A percentile compares a stretch with the other conserved stretches of the same genome.
Evolutionary conservation across 2,113 vertebrate genomes (phyloP).

Genomic region (Halcyon malimbica): DNA sequence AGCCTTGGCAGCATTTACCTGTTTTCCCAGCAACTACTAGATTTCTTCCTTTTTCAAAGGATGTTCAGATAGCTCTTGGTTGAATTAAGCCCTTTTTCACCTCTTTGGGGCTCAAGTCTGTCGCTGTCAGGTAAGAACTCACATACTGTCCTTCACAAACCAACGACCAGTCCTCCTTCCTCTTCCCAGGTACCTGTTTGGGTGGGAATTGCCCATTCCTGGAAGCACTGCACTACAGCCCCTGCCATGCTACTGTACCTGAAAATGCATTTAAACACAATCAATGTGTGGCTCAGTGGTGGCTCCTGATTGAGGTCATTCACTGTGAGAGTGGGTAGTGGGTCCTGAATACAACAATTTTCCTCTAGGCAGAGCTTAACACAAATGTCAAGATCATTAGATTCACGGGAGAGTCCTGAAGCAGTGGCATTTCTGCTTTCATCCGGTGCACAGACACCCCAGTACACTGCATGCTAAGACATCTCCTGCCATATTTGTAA

Average conservation of each 20-base stretch:
- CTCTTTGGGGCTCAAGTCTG: background rate
- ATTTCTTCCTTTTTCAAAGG: background rate
- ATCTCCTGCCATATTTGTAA: background rate
- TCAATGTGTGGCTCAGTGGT: background rate
- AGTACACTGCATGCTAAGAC: background rate
- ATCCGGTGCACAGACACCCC: background rate
- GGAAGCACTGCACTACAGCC: background rate
- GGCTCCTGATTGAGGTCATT: background rate
- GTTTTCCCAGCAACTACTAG: background rate
- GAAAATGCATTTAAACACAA: background rate
- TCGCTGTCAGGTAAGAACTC: fast-evolving
- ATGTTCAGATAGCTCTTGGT: background rate
- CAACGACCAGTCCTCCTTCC: background rate
- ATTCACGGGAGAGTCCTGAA: background rate
- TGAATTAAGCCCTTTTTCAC: background rate
- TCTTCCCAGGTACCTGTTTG: background rate
- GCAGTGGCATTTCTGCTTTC: background rate
- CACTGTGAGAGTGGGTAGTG: background rate
- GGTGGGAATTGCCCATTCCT: background rate
- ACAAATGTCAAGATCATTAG: background rate
- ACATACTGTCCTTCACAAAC: background rate
- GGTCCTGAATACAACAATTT: background rate
- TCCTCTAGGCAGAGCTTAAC: background rate
- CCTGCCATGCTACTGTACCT: fast-evolving
- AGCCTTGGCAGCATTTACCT: background rate